Evolutionary conservation across 2,113 vertebrate genomes (phyloP).

Genomic region (Danio rerio): GRCz12tu NC_133179.1:11649001-11649500

Average conservation of each 20-base stretch:
- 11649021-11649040: no score
- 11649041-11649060: no score
- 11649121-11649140: no score
- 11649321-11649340: neutral
- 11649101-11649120: no score
- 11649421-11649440: neutral
- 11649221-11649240: neutral
- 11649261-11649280: neutral
- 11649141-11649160: no score
- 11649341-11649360: neutral
- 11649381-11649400: no score
- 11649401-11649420: neutral
- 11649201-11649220: no score
- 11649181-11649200: no score
- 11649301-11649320: neutral
- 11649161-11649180: no score
- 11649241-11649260: neutral
- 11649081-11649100: no score
- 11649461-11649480: neutral
- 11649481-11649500: slow-evolving; percentile 6
- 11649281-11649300: neutral
- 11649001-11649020: no score
- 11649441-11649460: neutral
- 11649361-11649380: neutral
- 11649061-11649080: no score